Base-by-base conservation (phyloP, 2,797 vertebrate genomes). In the Sebastes iracundus region DNA sequence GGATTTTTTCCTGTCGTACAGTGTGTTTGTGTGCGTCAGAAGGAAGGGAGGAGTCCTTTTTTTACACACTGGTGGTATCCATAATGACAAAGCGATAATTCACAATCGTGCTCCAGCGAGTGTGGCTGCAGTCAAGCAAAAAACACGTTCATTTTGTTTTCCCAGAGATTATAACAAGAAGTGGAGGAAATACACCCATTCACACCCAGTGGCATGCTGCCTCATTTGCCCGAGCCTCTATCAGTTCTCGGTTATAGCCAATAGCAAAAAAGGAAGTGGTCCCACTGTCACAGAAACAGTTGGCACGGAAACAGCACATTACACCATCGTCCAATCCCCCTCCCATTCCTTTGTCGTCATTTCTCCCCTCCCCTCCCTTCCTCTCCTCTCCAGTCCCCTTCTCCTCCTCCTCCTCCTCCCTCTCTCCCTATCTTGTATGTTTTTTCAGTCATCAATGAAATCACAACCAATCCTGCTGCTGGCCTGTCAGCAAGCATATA, bases 271-370 rank as follows among this genome's bases (percentile, higher is more conserved):
- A 95, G 92, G 94, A 95, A 95, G 93, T 91, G 90, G 92, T 88
- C 92, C 88, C 91, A 93, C 95, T 95, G 94, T 95, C 93, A 95
- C 94, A 94, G 94, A 93, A 94, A 95, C 94, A 95, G 95, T 96
- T 96, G 96, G 95, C 96, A 96, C 94, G 92, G 95, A 96, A 96
- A 96, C 96, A 94, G 93, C 94, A 93, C 94, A 95, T 95, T 95
- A 95, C 93, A 95, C 94, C 94, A 94, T 93, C 90, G 88, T 93
- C 91, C 94, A 94, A 91, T 87, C 93, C 90, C 91, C 93, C 95
- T 93, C 92, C 94, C 90, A 88, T 89, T 93, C 87, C 84, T 92
- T 88, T 95, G 93, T 94, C 94, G 93, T 95, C 95, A 95, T 94
- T 81, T 76, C 87, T 88, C 79, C 86, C 90, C 85, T 93, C 87